These are phyloP conservation scores for Hemicentrotus pulcherrimus DNA, from an alignment of 35 echinoderm and acorn worm genomes.

Conservation along the genomic window DNA sequence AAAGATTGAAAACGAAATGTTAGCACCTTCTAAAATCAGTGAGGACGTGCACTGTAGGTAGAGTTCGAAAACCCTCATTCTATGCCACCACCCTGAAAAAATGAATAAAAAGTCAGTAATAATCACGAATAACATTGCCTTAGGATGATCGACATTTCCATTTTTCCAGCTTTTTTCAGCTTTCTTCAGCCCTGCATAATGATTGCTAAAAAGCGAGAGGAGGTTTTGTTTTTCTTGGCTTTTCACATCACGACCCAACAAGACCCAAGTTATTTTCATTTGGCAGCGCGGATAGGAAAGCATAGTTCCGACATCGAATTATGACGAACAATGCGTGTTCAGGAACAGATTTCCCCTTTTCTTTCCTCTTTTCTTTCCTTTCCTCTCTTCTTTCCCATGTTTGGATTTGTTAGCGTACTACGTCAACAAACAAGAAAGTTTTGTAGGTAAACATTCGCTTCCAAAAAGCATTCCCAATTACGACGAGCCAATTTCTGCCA, in stretches of 20 bases:
- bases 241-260: background rate
- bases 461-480: slow-evolving; percentile 42
- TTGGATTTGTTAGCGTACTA: background rate
- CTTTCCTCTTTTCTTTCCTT: background rate
- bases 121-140: slow-evolving; percentile 7
- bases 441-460: slow-evolving; percentile 51
- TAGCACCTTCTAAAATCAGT: no score
- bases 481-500: slow-evolving; percentile 18
- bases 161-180: slow-evolving; percentile 18
- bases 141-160: background rate
- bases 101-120: slow-evolving; percentile 20
- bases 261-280: slow-evolving; percentile 44
- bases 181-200: background rate
- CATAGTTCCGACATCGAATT: background rate
- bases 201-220: background rate
- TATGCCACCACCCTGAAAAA: background rate
- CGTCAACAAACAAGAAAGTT: slow-evolving; percentile 49
- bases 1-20: no score
- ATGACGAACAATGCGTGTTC: slow-evolving; percentile 19
- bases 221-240: background rate
- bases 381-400: background rate
- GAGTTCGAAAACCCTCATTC: background rate
- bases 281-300: background rate
- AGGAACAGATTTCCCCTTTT: background rate
- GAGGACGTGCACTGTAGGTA: background rate